Base-by-base conservation (phyloP, 2,113 vertebrate species). In the Pagrus major region DNA sequence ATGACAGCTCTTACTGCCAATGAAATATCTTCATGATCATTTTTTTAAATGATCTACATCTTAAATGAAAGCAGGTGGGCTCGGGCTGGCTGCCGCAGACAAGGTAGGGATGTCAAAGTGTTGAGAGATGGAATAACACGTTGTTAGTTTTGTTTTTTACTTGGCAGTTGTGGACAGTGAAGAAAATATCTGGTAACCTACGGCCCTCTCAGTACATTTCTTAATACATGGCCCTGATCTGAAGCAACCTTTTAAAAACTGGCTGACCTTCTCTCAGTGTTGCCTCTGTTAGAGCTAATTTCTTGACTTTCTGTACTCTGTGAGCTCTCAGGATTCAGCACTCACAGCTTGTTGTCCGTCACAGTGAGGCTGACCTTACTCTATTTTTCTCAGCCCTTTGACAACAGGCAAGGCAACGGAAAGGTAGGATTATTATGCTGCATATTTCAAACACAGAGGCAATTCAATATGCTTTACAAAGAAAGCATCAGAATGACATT, bases 311-410 rank as follows among this genome's bases (percentile, higher is more conserved):
- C 71, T 61, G 56, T 56, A 11, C 75, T 67, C 56, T 4, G 41
- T 0, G 6, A 74, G 81, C 72, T 68, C 63, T 82, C 73, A 44
- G 49, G 60, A 76, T 56, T 79, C 60, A 25, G 41, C 58, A 59
- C 41, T 64, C 31, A 44, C 31, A 49, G 52, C 37, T 31, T 29
- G 31, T 54, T 83, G 67, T 77, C 58, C 29, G 42, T 81, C 74
- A 79, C 56, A 44, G 56, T 37, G 49, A 72, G 4, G 37, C 44
- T 78, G 86, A 85, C 85, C 77, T 68, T 51, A 74, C 44, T 67
- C 16, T 29, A 0, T 55, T 84, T 74, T 54, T 65, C 42, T 31
- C 41, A 73, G 16, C 41, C 58, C 64, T 51, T 64, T 73, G 25
- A 81, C 42, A 66, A 51, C 4, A 23, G 23, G 3, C 23, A 11